These are phyloP conservation scores for Chrosomus eos DNA, from an alignment of 2,797 vertebrate species.

Conservation along the genomic window DNA sequence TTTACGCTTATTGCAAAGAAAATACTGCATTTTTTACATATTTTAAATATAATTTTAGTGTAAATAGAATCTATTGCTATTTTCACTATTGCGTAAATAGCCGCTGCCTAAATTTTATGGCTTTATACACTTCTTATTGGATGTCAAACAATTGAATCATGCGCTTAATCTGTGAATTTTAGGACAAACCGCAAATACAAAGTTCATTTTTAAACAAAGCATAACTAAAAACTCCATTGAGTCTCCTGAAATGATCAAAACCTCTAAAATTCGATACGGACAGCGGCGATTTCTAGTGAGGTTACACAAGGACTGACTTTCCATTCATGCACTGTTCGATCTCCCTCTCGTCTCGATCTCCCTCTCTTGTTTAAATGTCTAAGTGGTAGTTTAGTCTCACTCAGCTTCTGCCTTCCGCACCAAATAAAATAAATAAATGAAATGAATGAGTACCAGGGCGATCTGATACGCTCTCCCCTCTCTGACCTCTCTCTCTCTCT, in stretches of 20 bases:
- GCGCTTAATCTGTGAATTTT: neutral
- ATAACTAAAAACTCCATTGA: neutral
- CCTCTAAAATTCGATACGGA: neutral
- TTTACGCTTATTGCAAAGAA: too few relatives aligned
- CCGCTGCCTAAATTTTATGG: neutral
- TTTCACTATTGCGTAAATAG: too few relatives aligned
- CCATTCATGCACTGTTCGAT: neutral
- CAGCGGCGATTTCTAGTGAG: neutral
- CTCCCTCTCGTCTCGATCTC: neutral
- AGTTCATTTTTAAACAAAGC: neutral
- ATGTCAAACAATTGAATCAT: neutral
- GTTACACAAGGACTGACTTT: neutral
- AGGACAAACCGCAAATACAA: neutral
- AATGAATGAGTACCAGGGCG: constrained; percentile 66
- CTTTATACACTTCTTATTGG: neutral
- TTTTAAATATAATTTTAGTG: too few relatives aligned
- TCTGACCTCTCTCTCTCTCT: constrained; percentile 59
- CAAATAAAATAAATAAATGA: constrained; percentile 65
- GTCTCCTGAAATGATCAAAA: neutral
- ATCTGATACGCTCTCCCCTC: constrained; percentile 57
- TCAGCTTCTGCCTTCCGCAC: constrained; percentile 65
- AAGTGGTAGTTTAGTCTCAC: constrained; percentile 59
- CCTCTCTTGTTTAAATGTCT: constrained; percentile 15
- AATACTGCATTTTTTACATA: too few relatives aligned
- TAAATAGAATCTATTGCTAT: too few relatives aligned